phyloP scores from a whole-genome alignment of 1,140 invertebrate species.

The Neodiprion virginianus region DNA sequence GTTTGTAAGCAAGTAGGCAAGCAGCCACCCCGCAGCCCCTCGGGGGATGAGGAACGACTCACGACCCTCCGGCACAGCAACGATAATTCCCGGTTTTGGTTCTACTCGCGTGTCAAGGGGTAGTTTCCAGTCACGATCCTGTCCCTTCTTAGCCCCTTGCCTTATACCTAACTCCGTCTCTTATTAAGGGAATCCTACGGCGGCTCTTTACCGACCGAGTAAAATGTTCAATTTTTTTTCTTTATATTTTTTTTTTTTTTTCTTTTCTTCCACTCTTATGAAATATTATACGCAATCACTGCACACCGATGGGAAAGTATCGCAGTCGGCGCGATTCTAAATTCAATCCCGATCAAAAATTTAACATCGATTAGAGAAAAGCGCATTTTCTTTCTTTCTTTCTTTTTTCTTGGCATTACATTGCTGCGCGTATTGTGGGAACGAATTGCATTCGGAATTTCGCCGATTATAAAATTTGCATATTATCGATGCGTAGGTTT shows the following conservation, averaged over 20 bases:
- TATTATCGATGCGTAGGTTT: too few relatives aligned
- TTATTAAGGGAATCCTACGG: neutral
- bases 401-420: too few relatives aligned
- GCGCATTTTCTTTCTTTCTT: too few relatives aligned
- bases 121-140: slow-evolving; percentile 35
- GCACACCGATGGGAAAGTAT: neutral
- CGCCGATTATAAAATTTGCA: too few relatives aligned
- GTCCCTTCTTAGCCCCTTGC: neutral
- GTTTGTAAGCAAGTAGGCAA: slow-evolving; percentile 9
- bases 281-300: neutral
- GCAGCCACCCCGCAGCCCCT: neutral
- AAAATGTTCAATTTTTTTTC: neutral
- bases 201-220: neutral
- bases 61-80: slow-evolving; percentile 10
- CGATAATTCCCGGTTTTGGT: slow-evolving; percentile 43
- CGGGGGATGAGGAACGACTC: neutral
- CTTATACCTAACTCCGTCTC: neutral
- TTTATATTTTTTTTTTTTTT: neutral
- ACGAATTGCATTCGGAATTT: too few relatives aligned
- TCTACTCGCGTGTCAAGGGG: slow-evolving; percentile 47
- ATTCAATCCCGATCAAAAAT: too few relatives aligned
- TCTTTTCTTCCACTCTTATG: neutral
- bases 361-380: too few relatives aligned
- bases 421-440: too few relatives aligned
- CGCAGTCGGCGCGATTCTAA: too few relatives aligned